Evolutionary conservation across 2,113 vertebrate genomes (phyloP).

Genomic region (Oreochromis niloticus): DNA sequence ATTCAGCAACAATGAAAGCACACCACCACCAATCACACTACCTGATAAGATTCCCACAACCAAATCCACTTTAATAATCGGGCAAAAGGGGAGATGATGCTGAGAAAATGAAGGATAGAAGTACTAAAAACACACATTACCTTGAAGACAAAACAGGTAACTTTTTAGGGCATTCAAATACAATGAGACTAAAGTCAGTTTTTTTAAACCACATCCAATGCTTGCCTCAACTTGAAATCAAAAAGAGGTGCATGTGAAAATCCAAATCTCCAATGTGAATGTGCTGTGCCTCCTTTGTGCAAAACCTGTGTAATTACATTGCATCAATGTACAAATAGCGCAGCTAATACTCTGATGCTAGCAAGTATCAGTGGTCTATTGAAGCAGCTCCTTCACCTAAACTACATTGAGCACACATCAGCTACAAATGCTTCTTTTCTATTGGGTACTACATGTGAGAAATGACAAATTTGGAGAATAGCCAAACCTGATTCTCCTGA

Average conservation of each 20-base stretch:
- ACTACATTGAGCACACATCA: accelerated
- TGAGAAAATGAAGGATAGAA: background rate
- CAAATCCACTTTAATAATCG: background rate
- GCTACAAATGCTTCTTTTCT: background rate
- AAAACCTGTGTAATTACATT: background rate
- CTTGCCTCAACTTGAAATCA: background rate
- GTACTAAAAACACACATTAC: background rate
- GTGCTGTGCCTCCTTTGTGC: accelerated
- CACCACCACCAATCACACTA: background rate
- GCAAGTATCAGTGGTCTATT: background rate
- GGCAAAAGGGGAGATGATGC: background rate
- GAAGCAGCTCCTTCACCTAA: background rate
- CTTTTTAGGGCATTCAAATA: background rate
- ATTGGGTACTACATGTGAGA: background rate
- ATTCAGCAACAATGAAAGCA: background rate
- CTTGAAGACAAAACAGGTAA: background rate
- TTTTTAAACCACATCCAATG: background rate
- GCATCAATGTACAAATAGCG: background rate
- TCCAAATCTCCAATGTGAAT: background rate
- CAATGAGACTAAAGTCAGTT: background rate
- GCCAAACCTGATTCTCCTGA: background rate
- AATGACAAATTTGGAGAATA: background rate
- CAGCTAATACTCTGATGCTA: background rate
- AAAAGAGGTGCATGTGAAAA: background rate
- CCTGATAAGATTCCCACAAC: background rate